These are phyloP conservation scores for Terrapene triunguis DNA, from an alignment of 2,113 vertebrate genomes.

Conservation along the genomic window DNA sequence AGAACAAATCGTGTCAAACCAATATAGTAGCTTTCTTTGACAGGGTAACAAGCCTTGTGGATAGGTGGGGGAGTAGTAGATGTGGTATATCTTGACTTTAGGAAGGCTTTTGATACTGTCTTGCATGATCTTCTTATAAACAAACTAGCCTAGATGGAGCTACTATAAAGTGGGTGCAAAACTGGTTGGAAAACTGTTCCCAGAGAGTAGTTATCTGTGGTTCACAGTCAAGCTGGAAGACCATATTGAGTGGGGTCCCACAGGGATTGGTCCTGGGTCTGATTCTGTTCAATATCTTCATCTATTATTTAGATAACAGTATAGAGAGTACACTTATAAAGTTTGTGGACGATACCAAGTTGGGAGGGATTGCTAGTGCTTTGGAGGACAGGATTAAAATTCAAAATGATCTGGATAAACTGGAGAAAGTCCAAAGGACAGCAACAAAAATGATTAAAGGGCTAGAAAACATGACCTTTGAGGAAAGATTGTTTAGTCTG, in stretches of 20 bases:
- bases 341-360: not conserved
- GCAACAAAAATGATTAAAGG: no score
- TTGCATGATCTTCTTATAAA: not conserved
- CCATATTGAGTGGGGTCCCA: not conserved
- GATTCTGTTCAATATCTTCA: not conserved
- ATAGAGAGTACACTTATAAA: not conserved
- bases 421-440: not conserved
- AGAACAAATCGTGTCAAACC: not conserved
- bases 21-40: not conserved
- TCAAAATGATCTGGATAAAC: not conserved
- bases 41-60: not conserved
- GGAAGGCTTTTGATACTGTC: not conserved
- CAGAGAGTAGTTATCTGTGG: not conserved
- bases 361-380: not conserved
- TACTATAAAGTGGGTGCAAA: not conserved
- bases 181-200: not conserved
- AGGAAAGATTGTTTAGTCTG: no score
- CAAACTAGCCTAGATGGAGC: not conserved
- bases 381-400: not conserved
- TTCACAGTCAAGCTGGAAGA: not conserved
- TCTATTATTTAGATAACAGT: not conserved
- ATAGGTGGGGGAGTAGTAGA: not conserved
- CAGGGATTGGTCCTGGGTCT: not conserved
- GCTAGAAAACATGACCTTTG: no score
- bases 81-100: not conserved